These are phyloP conservation scores for Pandemis cinnamomeana DNA, from an alignment of 2,888 invertebrate species.

Conservation along the genomic window DNA sequence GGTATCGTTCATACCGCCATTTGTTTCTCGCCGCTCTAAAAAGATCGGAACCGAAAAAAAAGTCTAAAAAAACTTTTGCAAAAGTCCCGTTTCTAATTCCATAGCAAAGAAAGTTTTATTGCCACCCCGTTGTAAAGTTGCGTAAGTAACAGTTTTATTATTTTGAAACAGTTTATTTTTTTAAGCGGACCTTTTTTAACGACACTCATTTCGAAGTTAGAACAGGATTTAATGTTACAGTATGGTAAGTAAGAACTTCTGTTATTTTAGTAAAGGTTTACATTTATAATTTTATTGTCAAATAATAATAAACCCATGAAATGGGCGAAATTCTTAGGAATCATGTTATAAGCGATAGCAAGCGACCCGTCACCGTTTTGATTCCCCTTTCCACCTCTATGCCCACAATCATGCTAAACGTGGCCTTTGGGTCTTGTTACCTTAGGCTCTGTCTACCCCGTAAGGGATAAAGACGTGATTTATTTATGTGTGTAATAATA, in stretches of 20 bases:
- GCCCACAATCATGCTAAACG: too few species aligned
- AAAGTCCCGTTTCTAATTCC: slow-evolving; percentile 17
- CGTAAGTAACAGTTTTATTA: slow-evolving; percentile 37
- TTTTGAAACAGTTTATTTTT: slow-evolving; percentile 37
- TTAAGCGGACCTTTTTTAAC: slow-evolving; percentile 21
- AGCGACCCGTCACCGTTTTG: too few species aligned
- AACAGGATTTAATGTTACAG: background rate
- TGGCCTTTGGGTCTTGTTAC: too few species aligned
- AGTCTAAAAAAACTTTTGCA: slow-evolving; percentile 21
- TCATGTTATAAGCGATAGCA: too few species aligned
- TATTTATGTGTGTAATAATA: too few species aligned
- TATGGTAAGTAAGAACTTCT: background rate
- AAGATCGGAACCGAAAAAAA: slow-evolving; percentile 11
- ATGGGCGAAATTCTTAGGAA: too few species aligned
- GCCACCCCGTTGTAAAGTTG: slow-evolving; percentile 10
- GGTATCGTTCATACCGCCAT: background rate
- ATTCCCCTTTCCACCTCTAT: too few species aligned
- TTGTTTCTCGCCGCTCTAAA: background rate
- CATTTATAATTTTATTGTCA: background rate
- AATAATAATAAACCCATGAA: too few species aligned
- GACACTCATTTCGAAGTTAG: background rate
- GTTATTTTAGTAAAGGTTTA: background rate
- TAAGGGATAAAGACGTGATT: too few species aligned
- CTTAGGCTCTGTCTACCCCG: too few species aligned
- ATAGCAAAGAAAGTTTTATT: slow-evolving; percentile 40